Percentiles rank a stretch among this genome's conserved stretches.
These are phyloP conservation scores for Myrmecophaga tridactyla DNA, from an alignment of 2,113 vertebrate genomes.

Conservation along the genomic window DNA sequence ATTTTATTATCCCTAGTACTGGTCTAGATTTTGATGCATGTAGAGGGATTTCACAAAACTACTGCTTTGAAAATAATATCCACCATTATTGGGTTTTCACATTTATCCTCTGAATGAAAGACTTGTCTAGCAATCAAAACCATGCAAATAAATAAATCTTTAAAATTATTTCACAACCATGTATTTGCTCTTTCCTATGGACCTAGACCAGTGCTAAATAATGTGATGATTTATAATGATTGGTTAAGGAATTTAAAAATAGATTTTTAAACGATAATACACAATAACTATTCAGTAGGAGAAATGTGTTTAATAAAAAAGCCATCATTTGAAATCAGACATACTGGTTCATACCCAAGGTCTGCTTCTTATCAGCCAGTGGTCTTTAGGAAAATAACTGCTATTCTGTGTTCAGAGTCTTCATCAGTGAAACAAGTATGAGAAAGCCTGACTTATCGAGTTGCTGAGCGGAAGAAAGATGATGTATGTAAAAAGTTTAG, in stretches of 20 bases:
- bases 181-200: background rate
- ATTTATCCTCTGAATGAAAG: background rate
- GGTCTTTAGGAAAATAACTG: background rate
- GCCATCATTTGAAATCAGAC: background rate
- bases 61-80: background rate
- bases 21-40: background rate
- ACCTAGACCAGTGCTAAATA: background rate
- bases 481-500: background rate
- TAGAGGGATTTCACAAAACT: background rate
- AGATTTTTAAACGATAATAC: background rate
- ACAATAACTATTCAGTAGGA: background rate
- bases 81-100: background rate
- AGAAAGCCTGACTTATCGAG: background rate
- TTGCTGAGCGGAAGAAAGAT: background rate
- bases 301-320: background rate
- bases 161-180: background rate
- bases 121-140: background rate
- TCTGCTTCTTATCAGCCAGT: background rate
- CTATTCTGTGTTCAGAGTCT: background rate
- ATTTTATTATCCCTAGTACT: background rate
- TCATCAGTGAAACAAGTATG: background rate
- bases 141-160: background rate
- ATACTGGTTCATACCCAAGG: background rate
- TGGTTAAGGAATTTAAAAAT: background rate
- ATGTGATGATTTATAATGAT: background rate